These are phyloP conservation scores for Epinotia demarniana DNA, from an alignment of 2,888 invertebrate genomes.

Conservation along the genomic window DNA sequence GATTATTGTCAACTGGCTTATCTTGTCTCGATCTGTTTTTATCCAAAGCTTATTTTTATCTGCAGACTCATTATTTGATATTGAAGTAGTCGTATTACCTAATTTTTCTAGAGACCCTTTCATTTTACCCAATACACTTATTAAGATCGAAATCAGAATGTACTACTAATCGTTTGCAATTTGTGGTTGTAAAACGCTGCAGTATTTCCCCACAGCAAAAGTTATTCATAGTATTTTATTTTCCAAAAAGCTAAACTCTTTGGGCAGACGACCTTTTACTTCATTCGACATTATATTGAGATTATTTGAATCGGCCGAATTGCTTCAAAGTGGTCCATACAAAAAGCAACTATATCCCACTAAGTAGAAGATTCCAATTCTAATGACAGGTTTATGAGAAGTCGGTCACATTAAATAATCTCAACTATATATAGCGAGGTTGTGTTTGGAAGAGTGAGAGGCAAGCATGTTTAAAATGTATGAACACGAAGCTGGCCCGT, in stretches of 20 bases:
- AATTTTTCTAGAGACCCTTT: background rate
- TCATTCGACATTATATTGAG: background rate
- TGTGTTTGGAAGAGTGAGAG: constrained; percentile 2
- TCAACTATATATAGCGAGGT: background rate
- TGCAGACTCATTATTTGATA: background rate
- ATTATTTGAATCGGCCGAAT: background rate
- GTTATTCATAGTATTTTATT: background rate
- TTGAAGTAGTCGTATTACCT: background rate
- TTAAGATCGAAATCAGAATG: background rate
- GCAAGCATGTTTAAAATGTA: constrained; percentile 38
- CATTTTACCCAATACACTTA: background rate
- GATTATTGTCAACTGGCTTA: background rate
- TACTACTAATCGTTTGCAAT: background rate
- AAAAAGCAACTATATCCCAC: too few species aligned
- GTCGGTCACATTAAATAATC: too few species aligned
- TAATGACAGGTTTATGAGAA: too few species aligned
- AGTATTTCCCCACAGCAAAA: background rate
- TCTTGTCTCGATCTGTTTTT: background rate
- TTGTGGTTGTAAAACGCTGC: background rate
- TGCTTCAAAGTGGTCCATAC: too few species aligned
- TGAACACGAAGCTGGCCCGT: constrained; percentile 27
- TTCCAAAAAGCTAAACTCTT: background rate
- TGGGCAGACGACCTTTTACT: background rate
- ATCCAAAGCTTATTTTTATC: background rate
- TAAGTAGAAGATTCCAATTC: too few species aligned